Conservation (phyloP, 2,113 vertebrate species). For the Antechinus stuartii region DNA sequence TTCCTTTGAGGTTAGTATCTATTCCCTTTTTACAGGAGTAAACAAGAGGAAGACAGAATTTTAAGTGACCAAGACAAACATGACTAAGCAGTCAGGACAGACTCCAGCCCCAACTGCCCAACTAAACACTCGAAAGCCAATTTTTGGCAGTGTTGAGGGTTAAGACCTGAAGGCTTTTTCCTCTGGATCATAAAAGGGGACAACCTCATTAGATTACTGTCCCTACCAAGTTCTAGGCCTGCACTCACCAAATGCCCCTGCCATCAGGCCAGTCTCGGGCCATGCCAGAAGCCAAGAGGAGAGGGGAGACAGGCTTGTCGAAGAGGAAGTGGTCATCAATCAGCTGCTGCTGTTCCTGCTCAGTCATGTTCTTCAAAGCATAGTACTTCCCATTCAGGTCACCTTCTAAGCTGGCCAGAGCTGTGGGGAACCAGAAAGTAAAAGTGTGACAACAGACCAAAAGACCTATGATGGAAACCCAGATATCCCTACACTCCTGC, state of each 20-base stretch:
- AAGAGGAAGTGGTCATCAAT: conserved; percentile 99
- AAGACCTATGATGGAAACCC: neutral
- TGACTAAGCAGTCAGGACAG: too few species aligned
- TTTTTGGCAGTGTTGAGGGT: neutral
- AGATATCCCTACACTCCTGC: neutral
- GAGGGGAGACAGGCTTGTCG: conserved; percentile 97
- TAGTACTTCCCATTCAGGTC: conserved; percentile 97
- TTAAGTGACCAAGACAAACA: too few species aligned
- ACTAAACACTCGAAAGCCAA: too few species aligned
- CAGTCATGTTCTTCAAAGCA: conserved; percentile 95
- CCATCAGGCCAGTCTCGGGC: conserved; percentile 96
- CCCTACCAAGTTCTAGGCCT: neutral
- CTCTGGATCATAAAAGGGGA: neutral
- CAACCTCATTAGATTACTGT: too few species aligned
- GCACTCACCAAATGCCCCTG: conserved; percentile 95
- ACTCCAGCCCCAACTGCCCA: too few species aligned
- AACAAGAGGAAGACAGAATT: too few species aligned
- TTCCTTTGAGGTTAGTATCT: too few species aligned
- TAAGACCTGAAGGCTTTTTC: neutral
- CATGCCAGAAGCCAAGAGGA: conserved; percentile 96
- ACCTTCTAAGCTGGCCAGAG: conserved; percentile 88
- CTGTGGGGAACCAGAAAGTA: conserved; percentile 66
- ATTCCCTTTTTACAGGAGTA: neutral
- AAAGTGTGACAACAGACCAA: neutral
- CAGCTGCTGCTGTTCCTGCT: conserved; percentile 96